Percentiles rank a stretch among this genome's conserved stretches.
Evolutionary conservation across 2,797 vertebrate genomes (phyloP).

Genomic region (Tarsius wallacei): DNA sequence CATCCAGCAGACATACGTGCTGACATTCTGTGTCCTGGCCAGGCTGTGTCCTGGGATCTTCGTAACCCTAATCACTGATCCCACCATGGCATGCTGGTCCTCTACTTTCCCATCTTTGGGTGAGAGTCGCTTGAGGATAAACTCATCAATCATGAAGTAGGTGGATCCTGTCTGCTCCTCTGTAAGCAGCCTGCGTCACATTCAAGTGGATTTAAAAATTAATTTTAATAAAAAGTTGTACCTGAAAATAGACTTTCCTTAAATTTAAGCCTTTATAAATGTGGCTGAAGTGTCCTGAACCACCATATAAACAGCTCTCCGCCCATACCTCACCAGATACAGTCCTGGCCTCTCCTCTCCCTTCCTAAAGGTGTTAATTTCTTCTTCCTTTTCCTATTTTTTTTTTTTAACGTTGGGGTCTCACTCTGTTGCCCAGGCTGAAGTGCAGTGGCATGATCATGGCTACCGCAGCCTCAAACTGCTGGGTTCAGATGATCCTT

Average conservation of each 20-base stretch:
- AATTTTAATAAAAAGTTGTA: slow-evolving; percentile 32
- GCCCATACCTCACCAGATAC: neutral
- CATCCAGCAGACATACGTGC: neutral
- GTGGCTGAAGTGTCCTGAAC: neutral
- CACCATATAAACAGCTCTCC: neutral
- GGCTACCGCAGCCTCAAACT: neutral
- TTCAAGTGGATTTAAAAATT: neutral
- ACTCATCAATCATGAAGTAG: neutral
- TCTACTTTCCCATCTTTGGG: neutral
- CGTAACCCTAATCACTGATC: neutral
- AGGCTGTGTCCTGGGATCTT: neutral
- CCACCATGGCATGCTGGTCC: neutral
- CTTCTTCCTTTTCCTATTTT: too few relatives aligned
- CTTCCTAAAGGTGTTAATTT: neutral
- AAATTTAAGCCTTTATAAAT: neutral
- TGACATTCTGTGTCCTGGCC: neutral
- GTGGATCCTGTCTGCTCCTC: neutral
- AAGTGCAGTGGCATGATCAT: neutral
- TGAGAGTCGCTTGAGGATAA: neutral
- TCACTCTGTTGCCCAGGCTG: too few relatives aligned
- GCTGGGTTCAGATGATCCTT: neutral
- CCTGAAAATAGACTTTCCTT: neutral
- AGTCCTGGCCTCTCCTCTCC: neutral
- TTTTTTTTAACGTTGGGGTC: too few relatives aligned
- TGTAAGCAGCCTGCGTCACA: neutral